These are phyloP conservation scores for Zingel zingel DNA, from an alignment of 2,113 vertebrate species.

Conservation along the genomic window DNA sequence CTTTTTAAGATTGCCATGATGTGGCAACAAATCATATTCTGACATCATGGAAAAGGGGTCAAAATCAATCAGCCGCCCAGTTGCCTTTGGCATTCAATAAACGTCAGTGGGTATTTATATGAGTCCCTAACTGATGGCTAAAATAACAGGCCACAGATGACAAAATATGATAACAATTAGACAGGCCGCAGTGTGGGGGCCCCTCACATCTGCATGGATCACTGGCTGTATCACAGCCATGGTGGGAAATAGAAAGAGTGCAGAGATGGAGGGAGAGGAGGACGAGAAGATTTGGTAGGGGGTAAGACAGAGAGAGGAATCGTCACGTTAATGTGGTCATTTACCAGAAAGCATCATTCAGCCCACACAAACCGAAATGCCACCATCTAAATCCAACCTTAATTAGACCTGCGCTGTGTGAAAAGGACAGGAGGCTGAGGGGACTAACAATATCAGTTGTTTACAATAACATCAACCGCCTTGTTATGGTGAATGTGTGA, in stretches of 20 bases:
- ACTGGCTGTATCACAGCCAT: conserved; percentile 39
- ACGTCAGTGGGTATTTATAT: conserved; percentile 76
- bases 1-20: conserved; percentile 82
- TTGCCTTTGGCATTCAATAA: conserved; percentile 86
- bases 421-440: conserved; percentile 70
- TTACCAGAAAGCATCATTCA: conserved; percentile 71
- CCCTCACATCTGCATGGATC: conserved; percentile 73
- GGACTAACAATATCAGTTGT: conserved; percentile 77
- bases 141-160: conserved; percentile 74
- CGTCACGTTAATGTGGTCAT: conserved; percentile 73
- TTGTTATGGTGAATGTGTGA: conserved; percentile 73
- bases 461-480: conserved; percentile 75
- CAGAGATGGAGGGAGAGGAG: background rate
- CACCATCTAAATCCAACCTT: conserved; percentile 78
- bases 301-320: conserved; percentile 53
- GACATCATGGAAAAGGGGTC: conserved; percentile 76
- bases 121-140: conserved; percentile 61
- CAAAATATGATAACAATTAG: conserved; percentile 81
- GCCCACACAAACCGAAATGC: conserved; percentile 78
- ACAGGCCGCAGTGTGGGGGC: conserved; percentile 31
- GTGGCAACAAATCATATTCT: conserved; percentile 82
- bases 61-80: conserved; percentile 79
- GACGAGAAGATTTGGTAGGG: background rate
- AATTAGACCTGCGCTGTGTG: conserved; percentile 69
- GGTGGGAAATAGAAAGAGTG: conserved; percentile 38